Base-by-base conservation (phyloP, 1,140 invertebrate genomes). In the Danaus plexippus region DNA sequence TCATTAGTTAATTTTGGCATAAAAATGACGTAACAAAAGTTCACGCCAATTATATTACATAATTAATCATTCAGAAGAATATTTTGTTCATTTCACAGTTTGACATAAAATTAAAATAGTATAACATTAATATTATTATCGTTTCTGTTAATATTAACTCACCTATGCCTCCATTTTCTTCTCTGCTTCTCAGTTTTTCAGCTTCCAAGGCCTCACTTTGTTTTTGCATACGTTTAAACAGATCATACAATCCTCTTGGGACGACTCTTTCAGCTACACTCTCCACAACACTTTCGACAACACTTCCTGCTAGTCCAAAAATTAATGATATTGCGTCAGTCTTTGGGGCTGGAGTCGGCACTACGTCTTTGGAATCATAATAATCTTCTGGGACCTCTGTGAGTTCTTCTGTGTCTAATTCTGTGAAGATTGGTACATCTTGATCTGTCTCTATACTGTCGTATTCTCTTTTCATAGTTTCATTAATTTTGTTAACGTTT, bases 101-200 rank as follows among this genome's bases (percentile, higher is more conserved):
- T 32, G 22, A 32, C 3, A 3, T 1, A 15, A 1, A 3, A 15
- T 32, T 32, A 32, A 32, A 32, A 32, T 32, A 32, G 22, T 32
- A 32, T 32, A 32, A 6, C 0, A 32, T 32, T 32, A 32, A 32
- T 32, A 32, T 12, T 47, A 44, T 47, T 10, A 15, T 41, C 9
- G 11, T n/a, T 56, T 42, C 3, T 15, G 15, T 1, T 15, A 15
- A 15, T 15, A 15, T 15, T 15, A 1, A 43, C 12, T 42, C 65
- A 88, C 87, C 87, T 50, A 88, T 67, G 42, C 87, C 86, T 10
- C 87, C 86, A 67, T 88, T 88, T 57, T 88, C 87, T 68, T 88
- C 87, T 50, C 77, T 73, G 57, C 87, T 87, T 52, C 87, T 80
- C 46, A 88, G 56, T 13, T 76, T 80, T 44, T 88, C 80, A 0